Conservation (phyloP, 2,113 vertebrate species). For the Pangasianodon gigas region DNA sequence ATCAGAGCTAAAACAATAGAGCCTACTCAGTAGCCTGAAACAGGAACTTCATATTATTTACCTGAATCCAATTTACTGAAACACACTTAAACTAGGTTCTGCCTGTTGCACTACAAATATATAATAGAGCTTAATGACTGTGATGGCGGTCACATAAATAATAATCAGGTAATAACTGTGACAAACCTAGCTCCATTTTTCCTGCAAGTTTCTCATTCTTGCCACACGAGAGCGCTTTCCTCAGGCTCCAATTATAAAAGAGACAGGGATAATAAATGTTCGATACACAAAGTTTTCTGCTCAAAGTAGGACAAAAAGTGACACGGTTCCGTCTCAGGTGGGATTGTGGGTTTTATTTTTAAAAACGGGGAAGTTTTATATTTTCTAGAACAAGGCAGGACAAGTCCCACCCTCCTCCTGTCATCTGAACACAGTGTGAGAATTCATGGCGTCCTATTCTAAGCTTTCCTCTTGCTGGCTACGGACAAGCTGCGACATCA, state of each 20-base stretch:
- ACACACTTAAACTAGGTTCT: background rate
- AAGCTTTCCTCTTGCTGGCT: constrained; percentile 48
- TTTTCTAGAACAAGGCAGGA: constrained; percentile 68
- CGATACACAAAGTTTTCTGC: constrained; percentile 59
- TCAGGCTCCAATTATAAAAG: constrained; percentile 63
- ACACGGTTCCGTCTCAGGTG: constrained; percentile 78
- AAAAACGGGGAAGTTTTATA: constrained; percentile 59
- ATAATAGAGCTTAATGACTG: background rate
- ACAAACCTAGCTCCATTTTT: constrained; percentile 43
- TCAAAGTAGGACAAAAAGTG: constrained; percentile 77
- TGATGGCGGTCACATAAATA: background rate
- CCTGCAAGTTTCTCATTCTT: constrained; percentile 20
- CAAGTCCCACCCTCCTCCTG: constrained; percentile 64
- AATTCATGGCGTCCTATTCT: constrained; percentile 59
- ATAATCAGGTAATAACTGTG: background rate
- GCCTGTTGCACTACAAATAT: background rate
- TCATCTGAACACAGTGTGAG: constrained; percentile 59
- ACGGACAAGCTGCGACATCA: constrained; percentile 51
- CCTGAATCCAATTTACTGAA: background rate
- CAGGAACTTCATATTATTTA: background rate
- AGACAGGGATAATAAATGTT: constrained; percentile 62
- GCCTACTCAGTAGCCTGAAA: background rate
- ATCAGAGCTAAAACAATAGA: background rate
- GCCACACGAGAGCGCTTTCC: constrained; percentile 48
- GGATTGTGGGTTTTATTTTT: constrained; percentile 76